Conservation (phyloP, 2,888 invertebrate species). For the Tetranychus piercei region DNA sequence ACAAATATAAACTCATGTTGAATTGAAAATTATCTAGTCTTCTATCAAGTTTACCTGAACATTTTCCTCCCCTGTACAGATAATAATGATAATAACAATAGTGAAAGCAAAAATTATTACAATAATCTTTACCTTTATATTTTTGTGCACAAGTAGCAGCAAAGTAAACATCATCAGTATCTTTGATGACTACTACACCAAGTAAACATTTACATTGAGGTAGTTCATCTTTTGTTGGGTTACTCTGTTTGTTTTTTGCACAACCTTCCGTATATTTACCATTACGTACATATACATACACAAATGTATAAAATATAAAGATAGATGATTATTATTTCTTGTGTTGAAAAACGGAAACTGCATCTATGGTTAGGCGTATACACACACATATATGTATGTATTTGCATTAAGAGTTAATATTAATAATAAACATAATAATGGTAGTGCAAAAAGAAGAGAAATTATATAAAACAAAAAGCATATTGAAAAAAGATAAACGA, state of each 20-base stretch:
- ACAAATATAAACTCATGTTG: too few species aligned
- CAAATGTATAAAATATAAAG: not conserved
- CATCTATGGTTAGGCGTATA: not conserved
- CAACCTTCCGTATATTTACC: not conserved
- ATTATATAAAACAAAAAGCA: not conserved
- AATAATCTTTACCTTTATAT: not conserved
- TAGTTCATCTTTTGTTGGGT: not conserved
- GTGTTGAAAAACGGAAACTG: not conserved
- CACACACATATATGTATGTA: not conserved
- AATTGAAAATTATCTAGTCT: too few species aligned
- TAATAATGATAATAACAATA: not conserved
- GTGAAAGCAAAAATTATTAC: not conserved
- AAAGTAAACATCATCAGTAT: not conserved
- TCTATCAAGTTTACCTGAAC: too few species aligned
- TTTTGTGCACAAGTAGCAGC: not conserved
- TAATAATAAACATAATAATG: not conserved
- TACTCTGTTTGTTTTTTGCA: not conserved
- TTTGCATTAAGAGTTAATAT: not conserved
- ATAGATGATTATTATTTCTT: not conserved
- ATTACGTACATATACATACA: not conserved
- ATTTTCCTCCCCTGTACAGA: too few species aligned
- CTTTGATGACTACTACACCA: not conserved
- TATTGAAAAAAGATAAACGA: not conserved
- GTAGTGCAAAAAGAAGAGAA: not conserved
- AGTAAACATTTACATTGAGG: constrained; percentile 1